A percentile compares a stretch with the other conserved stretches of the same genome.
Conservation (phyloP, 2,888 invertebrate genomes). For the Agrotis clavis region DNA sequence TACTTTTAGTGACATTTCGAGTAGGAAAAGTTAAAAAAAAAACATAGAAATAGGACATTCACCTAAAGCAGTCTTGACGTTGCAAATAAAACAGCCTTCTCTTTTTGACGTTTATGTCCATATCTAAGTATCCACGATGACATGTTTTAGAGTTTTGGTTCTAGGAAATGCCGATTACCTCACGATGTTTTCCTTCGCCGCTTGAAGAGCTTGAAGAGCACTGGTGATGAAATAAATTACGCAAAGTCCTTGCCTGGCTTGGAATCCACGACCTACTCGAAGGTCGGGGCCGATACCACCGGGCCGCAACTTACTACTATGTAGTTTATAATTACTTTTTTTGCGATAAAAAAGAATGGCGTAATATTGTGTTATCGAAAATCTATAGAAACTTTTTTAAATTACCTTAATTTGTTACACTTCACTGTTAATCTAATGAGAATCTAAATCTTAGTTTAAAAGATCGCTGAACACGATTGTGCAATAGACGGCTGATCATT, state of each 20-base stretch:
- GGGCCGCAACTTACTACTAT: not conserved
- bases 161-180: not conserved
- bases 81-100: not conserved
- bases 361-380: not conserved
- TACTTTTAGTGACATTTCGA: no score
- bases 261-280: not conserved
- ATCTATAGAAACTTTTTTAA: slow-evolving; percentile 9
- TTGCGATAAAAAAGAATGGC: slow-evolving; percentile 8
- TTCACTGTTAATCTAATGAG: slow-evolving; percentile 27
- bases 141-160: not conserved
- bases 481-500: slow-evolving; percentile 37
- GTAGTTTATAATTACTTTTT: not conserved
- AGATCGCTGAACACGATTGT: slow-evolving; percentile 21
- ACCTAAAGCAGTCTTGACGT: no score
- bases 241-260: not conserved
- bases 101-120: no score
- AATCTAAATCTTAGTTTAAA: slow-evolving; percentile 14
- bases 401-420: slow-evolving; percentile 30
- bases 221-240: not conserved
- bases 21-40: no score
- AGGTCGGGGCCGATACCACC: not conserved
- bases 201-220: not conserved
- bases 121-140: not conserved
- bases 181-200: not conserved
- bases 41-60: no score